These are phyloP conservation scores for Agonopterix arenella DNA, from an alignment of 2,888 invertebrate genomes.

Conservation along the genomic window DNA sequence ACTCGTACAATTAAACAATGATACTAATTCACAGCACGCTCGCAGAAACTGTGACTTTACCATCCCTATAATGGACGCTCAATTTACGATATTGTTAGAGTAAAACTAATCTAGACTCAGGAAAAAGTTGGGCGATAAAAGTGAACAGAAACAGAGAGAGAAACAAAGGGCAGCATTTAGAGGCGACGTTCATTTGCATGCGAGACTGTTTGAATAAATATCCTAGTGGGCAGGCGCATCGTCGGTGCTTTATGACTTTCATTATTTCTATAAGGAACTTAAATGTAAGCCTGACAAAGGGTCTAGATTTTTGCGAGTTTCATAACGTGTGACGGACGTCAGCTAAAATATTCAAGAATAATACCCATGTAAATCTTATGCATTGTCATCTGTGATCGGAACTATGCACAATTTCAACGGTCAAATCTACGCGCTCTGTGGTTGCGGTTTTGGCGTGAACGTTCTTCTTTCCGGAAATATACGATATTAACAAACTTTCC, in stretches of 20 bases:
- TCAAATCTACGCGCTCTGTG: too few relatives aligned
- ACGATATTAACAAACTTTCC: too few relatives aligned
- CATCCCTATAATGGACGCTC: constrained; percentile 19
- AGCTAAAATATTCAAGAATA: too few relatives aligned
- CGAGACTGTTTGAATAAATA: constrained; percentile 43
- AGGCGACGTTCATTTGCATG: constrained; percentile 51
- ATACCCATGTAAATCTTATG: too few relatives aligned
- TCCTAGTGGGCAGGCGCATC: constrained; percentile 26
- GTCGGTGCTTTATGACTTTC: constrained; percentile 34
- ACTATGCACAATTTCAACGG: too few relatives aligned
- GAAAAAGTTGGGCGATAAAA: constrained; percentile 55
- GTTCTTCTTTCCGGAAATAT: too few relatives aligned
- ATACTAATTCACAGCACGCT: too few relatives aligned
- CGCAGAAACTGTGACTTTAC: too few relatives aligned
- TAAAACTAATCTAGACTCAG: constrained; percentile 52
- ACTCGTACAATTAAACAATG: too few relatives aligned
- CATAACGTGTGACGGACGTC: background rate
- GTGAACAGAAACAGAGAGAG: constrained; percentile 38
- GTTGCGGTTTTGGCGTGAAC: too few relatives aligned
- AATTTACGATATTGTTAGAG: constrained; percentile 51
- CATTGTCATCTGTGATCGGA: too few relatives aligned
- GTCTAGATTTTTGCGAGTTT: constrained; percentile 5
- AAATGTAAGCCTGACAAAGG: constrained; percentile 16
- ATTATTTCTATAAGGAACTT: constrained; percentile 20
- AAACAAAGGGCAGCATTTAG: constrained; percentile 49